Evolutionary conservation across 2,797 vertebrate species (phyloP).

Genomic region (Loriculus beryllinus): DNA sequence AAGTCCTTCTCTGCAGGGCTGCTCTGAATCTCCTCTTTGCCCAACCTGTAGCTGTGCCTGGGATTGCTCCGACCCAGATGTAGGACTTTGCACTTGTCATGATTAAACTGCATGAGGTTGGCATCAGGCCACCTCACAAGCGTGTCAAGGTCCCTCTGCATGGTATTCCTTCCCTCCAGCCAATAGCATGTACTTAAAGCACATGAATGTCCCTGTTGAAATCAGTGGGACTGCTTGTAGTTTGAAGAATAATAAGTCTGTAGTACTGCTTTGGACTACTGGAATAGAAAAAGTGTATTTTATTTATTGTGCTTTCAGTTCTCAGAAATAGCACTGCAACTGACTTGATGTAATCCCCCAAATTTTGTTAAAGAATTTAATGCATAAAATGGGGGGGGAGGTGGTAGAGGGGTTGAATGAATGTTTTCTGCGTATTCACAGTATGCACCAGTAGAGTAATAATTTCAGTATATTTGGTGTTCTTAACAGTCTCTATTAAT

Average conservation of each 20-base stretch:
- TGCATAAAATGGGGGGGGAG: rapidly evolving
- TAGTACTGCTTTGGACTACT: background rate
- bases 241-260: background rate
- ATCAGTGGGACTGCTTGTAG: background rate
- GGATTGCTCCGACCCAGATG: too few relatives aligned
- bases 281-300: background rate
- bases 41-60: too few relatives aligned
- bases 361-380: background rate
- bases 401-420: background rate
- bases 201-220: background rate
- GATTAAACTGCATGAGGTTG: too few relatives aligned
- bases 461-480: conserved; percentile 12
- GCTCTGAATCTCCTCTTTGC: too few relatives aligned
- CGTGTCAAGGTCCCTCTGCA: too few relatives aligned
- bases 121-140: too few relatives aligned
- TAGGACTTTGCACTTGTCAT: too few relatives aligned
- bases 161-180: too few relatives aligned
- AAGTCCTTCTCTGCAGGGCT: too few relatives aligned
- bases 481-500: background rate
- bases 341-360: background rate
- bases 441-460: background rate
- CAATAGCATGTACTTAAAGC: rapidly evolving
- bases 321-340: background rate
- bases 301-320: background rate
- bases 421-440: background rate